A percentile compares a stretch with the other conserved stretches of the same genome.
Evolutionary conservation across 2,113 vertebrate species (phyloP).

Genomic region (Menidia beryllina): DNA sequence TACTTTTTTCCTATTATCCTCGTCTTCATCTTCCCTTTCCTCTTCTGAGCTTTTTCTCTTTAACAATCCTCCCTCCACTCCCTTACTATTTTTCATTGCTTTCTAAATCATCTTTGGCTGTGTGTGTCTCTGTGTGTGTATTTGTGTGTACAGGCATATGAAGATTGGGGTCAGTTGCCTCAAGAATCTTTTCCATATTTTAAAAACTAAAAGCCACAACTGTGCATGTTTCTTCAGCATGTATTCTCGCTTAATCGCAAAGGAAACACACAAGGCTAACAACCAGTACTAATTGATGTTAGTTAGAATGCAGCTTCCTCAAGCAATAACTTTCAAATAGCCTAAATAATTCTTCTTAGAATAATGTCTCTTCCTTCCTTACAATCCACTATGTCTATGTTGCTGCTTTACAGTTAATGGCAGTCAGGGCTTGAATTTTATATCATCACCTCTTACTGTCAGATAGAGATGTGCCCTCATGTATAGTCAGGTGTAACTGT

Average conservation of each 20-base stretch:
- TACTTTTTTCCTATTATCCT: constrained; percentile 23
- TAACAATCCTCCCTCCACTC: constrained; percentile 6
- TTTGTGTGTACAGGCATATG: constrained; percentile 2
- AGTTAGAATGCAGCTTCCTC: too few species aligned
- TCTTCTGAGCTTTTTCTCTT: constrained; percentile 28
- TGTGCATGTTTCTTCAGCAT: background rate
- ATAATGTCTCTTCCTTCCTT: background rate
- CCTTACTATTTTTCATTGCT: constrained; percentile 26
- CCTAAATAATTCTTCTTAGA: background rate
- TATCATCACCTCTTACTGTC: constrained; percentile 6
- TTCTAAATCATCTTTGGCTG: constrained; percentile 23
- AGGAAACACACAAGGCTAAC: background rate
- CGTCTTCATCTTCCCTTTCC: constrained; percentile 37
- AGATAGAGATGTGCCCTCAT: constrained; percentile 28
- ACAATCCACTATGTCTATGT: background rate
- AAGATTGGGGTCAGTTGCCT: constrained; percentile 30
- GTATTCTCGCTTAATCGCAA: constrained; percentile 13
- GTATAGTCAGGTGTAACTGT: constrained; percentile 24
- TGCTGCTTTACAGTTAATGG: constrained; percentile 11
- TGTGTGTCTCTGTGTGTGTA: background rate
- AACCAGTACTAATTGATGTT: background rate
- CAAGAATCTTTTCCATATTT: constrained; percentile 20
- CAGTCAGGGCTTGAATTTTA: constrained; percentile 23
- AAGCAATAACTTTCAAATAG: background rate
- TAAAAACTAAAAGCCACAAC: constrained; percentile 25